Conservation (phyloP, 2,113 vertebrate species). For the Plectropomus leopardus region DNA sequence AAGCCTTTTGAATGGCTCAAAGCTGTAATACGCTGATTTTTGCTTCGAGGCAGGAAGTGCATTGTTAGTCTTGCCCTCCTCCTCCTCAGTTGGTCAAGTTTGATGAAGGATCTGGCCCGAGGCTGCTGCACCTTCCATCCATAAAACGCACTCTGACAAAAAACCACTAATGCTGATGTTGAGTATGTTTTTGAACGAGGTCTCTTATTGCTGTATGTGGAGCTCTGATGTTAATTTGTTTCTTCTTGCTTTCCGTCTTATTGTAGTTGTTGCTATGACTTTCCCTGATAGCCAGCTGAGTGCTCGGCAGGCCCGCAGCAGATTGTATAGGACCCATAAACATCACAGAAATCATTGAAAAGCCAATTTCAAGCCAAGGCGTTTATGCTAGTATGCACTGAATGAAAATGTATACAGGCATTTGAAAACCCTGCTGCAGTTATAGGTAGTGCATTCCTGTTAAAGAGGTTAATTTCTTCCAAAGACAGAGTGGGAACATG, state of each 20-base stretch:
- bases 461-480: constrained; percentile 24
- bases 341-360: constrained; percentile 19
- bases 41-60: constrained; percentile 26
- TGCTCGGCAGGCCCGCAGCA: constrained; percentile 11
- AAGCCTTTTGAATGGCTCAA: constrained; percentile 8
- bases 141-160: constrained; percentile 2
- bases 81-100: constrained; percentile 43
- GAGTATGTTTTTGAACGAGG: constrained; percentile 1
- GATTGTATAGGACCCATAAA: constrained; percentile 13
- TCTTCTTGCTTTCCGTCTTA: background rate
- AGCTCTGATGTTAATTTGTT: constrained; percentile 28
- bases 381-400: constrained; percentile 22
- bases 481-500: constrained; percentile 41
- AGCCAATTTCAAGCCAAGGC: constrained; percentile 24
- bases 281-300: constrained; percentile 18
- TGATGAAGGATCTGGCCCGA: constrained; percentile 43
- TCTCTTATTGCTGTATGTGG: background rate
- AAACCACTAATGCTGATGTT: background rate
- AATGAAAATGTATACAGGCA: constrained; percentile 13
- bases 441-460: constrained; percentile 25
- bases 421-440: constrained; percentile 23
- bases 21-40: constrained; percentile 5
- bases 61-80: constrained; percentile 31
- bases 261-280: constrained; percentile 36
- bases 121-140: constrained; percentile 23